Base-by-base conservation (phyloP, 2,113 vertebrate species). In the Ondatra zibethicus region DNA sequence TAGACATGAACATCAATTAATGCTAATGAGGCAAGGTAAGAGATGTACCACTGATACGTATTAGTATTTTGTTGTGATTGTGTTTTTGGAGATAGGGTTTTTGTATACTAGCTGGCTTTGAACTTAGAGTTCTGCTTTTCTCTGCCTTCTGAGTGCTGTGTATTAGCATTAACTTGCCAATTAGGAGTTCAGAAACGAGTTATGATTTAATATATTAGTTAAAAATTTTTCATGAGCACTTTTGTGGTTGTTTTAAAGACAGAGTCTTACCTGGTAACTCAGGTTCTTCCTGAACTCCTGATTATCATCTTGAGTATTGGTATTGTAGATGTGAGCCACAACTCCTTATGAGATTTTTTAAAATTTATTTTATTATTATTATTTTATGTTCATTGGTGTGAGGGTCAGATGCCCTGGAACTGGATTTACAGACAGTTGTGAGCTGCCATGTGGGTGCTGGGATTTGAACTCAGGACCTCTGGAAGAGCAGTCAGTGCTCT, bases 1-100 rank as follows among this genome's bases (percentile, higher is more conserved):
- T 90, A 99, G 99, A 97, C 99, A 99, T 45, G 99, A 99, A 78
- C 99, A 99, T 97, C 99, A 99, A 96, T 99, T 99, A 94, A 99
- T 99, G 99, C 97, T 99, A 93, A 99, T 99, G 99, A 99, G 99
- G 98, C 99, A 99, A 98, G 99, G 99, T 99, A 98, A 36, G 88
- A 76, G 39, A 93, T 78, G 65, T 78, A 58, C 31, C 50, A 58
- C 4, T 86, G n/a, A 27, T 31, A 47, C 3, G 2, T 86, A 1
- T 65, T 96, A 75, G 2, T 93, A 13, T 29, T 76, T 84, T 84
- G 14, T 84, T 63, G 27, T 58, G 55, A 58, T 58, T 58, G 55
- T 58, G 19, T 58, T 58, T 63, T 82, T 31, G 13, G 81, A 42
- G 58, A 63, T 7, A 84, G 5, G n/a, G 14, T 63, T n/a, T 84